These are phyloP conservation scores for Scaptodrosophila latifasciaeformis DNA, from an alignment of 2,888 invertebrate genomes.

Conservation along the genomic window DNA sequence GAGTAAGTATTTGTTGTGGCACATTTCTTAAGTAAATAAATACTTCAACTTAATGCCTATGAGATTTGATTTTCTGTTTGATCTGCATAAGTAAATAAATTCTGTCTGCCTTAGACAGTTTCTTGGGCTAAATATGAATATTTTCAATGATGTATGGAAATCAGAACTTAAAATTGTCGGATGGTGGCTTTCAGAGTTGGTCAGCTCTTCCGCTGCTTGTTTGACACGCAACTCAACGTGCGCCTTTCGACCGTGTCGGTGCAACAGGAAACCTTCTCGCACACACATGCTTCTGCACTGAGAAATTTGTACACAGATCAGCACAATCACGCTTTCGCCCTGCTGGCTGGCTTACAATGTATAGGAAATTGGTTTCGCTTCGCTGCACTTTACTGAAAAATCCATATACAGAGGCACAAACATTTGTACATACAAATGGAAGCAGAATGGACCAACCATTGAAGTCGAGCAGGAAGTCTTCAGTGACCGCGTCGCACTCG, in stretches of 20 bases:
- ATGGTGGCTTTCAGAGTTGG: conserved; percentile 26
- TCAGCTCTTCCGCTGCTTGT: conserved; percentile 59
- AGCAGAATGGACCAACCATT: conserved; percentile 21
- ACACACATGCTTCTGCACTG: conserved; percentile 4
- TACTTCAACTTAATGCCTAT: conserved; percentile 47
- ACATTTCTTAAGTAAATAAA: conserved; percentile 50
- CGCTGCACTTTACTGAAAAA: conserved; percentile 59
- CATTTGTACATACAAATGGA: not conserved
- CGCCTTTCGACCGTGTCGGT: conserved; percentile 57
- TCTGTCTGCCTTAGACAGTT: no score
- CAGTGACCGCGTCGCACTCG: conserved; percentile 68
- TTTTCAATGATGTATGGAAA: not conserved
- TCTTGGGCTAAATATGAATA: no score
- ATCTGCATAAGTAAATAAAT: conserved; percentile 52
- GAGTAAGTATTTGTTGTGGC: not conserved
- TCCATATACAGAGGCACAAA: conserved; percentile 34
- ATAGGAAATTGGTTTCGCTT: conserved; percentile 68
- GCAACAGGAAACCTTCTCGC: conserved; percentile 51
- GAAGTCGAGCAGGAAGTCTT: conserved; percentile 59
- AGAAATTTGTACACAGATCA: not conserved
- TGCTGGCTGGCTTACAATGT: conserved; percentile 40
- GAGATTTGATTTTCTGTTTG: conserved; percentile 27
- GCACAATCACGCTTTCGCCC: conserved; percentile 14
- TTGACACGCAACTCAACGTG: conserved; percentile 69
- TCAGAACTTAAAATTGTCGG: not conserved